phyloP scores from a whole-genome alignment of 2,797 vertebrate genomes.

The Leptodactylus fallax region DNA sequence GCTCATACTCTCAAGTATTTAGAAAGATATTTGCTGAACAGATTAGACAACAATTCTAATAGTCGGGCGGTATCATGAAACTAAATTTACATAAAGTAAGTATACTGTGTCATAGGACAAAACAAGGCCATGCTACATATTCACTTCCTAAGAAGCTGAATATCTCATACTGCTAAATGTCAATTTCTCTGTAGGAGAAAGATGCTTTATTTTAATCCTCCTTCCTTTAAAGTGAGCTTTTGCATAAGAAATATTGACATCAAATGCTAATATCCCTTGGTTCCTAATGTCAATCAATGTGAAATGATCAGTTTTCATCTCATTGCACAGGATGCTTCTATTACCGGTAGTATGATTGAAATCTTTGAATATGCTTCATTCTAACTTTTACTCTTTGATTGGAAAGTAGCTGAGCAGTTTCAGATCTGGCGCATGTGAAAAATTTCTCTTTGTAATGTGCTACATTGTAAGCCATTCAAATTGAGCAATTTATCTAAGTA shows the following conservation, averaged over 20 bases:
- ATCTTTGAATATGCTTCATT: constrained; percentile 31
- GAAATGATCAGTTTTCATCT: constrained; percentile 32
- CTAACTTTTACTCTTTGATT: constrained; percentile 23
- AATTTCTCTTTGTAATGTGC: constrained; percentile 39
- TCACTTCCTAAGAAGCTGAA: background rate
- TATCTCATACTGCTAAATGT: constrained; percentile 4
- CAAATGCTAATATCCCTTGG: constrained; percentile 13
- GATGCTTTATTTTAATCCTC: constrained; percentile 11
- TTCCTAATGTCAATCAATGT: constrained; percentile 49
- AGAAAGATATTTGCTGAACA: background rate
- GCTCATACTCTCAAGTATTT: background rate
- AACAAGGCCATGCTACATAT: background rate
- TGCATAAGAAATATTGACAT: constrained; percentile 23
- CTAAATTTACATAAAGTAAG: background rate
- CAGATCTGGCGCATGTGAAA: constrained; percentile 18
- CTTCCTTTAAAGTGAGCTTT: constrained; percentile 16
- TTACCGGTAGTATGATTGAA: constrained; percentile 15
- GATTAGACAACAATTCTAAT: background rate
- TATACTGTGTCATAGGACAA: background rate
- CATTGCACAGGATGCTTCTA: constrained; percentile 13
- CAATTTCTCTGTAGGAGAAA: constrained; percentile 4
- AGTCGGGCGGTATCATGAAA: background rate
- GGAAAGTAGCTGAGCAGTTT: constrained; percentile 38
- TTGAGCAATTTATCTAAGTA: constrained; percentile 34
- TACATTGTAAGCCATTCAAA: constrained; percentile 12